phyloP scores from a whole-genome alignment of 2,113 vertebrate genomes.

The Ivindomyrus marchei region DNA sequence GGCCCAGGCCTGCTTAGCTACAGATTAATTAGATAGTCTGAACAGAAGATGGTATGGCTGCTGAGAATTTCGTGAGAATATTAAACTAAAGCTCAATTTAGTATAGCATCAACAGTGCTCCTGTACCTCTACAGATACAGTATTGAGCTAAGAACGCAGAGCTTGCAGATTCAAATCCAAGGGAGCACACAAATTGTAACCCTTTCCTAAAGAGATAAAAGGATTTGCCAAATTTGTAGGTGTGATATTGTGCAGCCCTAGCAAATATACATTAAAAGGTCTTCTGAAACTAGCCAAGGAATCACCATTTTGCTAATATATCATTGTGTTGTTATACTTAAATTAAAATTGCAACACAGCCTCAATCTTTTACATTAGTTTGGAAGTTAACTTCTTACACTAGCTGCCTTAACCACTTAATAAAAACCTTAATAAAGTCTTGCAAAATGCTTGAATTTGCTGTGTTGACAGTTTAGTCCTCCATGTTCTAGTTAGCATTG shows the following conservation, averaged over 20 bases:
- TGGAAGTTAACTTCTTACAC: neutral
- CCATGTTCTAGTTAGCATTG: neutral
- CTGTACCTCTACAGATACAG: neutral
- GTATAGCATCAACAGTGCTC: neutral
- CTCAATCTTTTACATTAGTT: neutral
- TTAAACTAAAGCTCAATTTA: neutral
- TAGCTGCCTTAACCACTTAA: neutral
- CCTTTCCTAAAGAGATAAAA: neutral
- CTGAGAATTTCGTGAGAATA: neutral
- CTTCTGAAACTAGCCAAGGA: neutral
- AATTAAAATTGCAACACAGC: neutral
- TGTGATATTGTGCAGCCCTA: neutral
- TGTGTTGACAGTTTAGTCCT: neutral
- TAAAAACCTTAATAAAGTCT: neutral
- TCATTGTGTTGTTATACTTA: neutral
- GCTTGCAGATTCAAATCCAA: neutral
- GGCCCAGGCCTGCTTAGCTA: neutral
- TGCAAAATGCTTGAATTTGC: neutral
- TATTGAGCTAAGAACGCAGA: neutral
- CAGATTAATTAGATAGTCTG: neutral
- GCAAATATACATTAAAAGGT: neutral
- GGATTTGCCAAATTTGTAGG: neutral
- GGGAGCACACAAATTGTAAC: neutral
- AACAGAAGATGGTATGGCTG: neutral
- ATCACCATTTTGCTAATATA: neutral